Evolutionary conservation across 2,113 vertebrate species (phyloP).

Genomic region (Delphinus delphis): DNA sequence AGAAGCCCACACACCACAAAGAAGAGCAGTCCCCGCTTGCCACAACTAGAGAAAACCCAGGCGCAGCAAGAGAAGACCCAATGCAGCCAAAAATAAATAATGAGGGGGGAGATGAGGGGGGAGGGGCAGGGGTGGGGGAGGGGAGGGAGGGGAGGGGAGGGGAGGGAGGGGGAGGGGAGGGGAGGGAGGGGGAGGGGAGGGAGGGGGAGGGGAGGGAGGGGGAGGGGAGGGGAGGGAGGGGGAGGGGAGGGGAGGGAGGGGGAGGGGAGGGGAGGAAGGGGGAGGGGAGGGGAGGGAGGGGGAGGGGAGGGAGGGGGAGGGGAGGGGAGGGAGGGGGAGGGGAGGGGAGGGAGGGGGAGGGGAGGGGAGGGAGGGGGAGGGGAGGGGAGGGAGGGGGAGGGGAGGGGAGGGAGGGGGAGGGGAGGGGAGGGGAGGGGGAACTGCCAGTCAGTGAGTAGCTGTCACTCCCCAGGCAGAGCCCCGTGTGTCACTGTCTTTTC

Average conservation of each 20-base stretch:
- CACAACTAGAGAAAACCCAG: too few relatives aligned
- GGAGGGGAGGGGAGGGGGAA: not conserved
- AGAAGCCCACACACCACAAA: too few relatives aligned
- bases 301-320: rapidly evolving
- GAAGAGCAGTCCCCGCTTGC: too few relatives aligned
- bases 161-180: too few relatives aligned
- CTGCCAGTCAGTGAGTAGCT: not conserved
- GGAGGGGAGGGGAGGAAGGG: rapidly evolving
- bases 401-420: rapidly evolving
- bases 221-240: rapidly evolving
- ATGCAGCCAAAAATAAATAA: too few relatives aligned
- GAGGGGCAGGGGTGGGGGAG: too few relatives aligned
- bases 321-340: too few relatives aligned
- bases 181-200: rapidly evolving
- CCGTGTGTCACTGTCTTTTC: not conserved
- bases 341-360: rapidly evolving
- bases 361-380: too few relatives aligned
- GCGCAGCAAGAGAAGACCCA: too few relatives aligned
- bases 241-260: rapidly evolving
- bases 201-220: rapidly evolving
- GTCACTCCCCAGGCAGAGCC: not conserved
- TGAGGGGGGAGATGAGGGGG: too few relatives aligned
- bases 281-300: rapidly evolving
- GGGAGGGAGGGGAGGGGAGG: too few relatives aligned
- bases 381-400: rapidly evolving